Evolutionary conservation across 2,888 invertebrate genomes (phyloP), one percentile per base, ranked within the genome.

Genomic region (Cloeon dipterum): DNA sequence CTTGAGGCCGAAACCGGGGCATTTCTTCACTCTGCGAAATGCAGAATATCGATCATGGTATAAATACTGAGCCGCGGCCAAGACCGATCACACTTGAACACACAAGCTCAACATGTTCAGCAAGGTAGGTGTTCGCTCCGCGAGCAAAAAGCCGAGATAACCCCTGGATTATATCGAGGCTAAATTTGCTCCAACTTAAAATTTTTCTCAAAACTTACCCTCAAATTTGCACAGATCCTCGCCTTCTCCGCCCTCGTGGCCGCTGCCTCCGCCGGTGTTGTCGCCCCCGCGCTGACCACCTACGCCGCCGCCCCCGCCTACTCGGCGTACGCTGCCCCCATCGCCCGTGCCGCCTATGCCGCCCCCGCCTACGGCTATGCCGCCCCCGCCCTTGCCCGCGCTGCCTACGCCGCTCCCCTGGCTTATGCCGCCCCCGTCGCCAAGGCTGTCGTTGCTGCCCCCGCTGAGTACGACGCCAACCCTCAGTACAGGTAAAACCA

Each of bases 211-310:
- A 8, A 10, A 29, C 14, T 14, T n/a, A 33, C 23, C n/a, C n/a
- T 20, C 13, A 16, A 18, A 25, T 23, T 18, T 29, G 41, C 39
- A 17, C 20, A 38, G 42, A 19, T 39, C 18, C 26, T 40, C 37
- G 39, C 38, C 26, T 39, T 43, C 32, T 34, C 40, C 38, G 41
- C 43, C 39, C 25, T 43, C 35, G 36, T 42, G 37, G 44, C 43
- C 36, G 41, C 37, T 18, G 44, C 43, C 35, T 32, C 34, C 35
- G 42, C 42, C 20, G 44, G 41, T 8, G 13, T 38, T 38, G 11
- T 41, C 19, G 41, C 40, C 34, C 41, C 42, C 17, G 44, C 43
- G 36, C 47, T 56, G 36, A 52, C 56, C 42, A 47, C 55, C 4
- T 48, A 59, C 42, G 41, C 42, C 39, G 39, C 39, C 26, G 37